phyloP scores from a whole-genome alignment of 2,797 vertebrate genomes.

The Acipenser transmontanus region DNA sequence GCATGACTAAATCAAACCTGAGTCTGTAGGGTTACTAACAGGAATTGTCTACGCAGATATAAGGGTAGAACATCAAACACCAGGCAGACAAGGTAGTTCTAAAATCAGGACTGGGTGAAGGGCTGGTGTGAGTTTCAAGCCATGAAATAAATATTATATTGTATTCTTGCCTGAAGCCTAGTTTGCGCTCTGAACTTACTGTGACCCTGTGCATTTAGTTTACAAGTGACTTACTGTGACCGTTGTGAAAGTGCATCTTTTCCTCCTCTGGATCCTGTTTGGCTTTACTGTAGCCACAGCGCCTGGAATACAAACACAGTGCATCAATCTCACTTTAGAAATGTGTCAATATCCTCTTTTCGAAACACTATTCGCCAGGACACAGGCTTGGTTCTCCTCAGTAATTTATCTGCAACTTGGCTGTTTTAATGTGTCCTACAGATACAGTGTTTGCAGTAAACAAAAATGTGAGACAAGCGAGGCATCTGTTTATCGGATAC shows the following conservation, averaged over 20 bases:
- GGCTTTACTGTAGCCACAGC: slow-evolving; percentile 96
- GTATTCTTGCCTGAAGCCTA: background rate
- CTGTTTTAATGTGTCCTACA: slow-evolving; percentile 9
- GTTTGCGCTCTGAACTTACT: background rate
- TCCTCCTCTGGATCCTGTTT: slow-evolving; percentile 97
- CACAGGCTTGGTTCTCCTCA: background rate
- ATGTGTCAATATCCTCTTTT: background rate
- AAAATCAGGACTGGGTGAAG: no score
- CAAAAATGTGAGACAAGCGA: slow-evolving; percentile 18
- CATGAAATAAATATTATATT: no score
- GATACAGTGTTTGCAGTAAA: slow-evolving; percentile 6
- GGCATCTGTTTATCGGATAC: slow-evolving; percentile 21
- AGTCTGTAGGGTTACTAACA: no score
- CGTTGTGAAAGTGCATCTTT: slow-evolving; percentile 98
- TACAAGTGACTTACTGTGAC: slow-evolving; percentile 78
- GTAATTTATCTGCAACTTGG: slow-evolving; percentile 1
- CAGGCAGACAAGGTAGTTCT: no score
- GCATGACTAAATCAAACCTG: no score
- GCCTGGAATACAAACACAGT: slow-evolving; percentile 52
- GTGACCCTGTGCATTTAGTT: slow-evolving; percentile 15
- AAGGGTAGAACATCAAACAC: no score
- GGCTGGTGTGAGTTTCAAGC: no score
- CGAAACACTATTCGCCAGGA: background rate
- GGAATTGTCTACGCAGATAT: no score
- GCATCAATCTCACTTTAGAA: slow-evolving; percentile 1